These are phyloP conservation scores for Trachelus tabidus DNA, from an alignment of 2,888 invertebrate species.

Conservation along the genomic window DNA sequence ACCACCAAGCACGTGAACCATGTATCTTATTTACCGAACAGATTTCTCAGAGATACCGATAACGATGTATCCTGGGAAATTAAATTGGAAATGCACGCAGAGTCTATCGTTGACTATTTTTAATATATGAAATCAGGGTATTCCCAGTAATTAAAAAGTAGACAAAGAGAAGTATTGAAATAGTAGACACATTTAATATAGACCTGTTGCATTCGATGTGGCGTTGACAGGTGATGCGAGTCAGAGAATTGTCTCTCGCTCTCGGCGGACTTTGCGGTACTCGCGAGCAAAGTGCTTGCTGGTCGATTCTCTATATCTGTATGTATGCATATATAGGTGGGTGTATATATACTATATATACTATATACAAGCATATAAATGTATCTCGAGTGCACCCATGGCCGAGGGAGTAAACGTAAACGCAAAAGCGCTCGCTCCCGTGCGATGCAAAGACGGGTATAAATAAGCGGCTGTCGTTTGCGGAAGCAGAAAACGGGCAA, in stretches of 20 bases:
- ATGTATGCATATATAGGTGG: constrained; percentile 12
- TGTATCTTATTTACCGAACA: not conserved
- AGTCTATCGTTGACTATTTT: not conserved
- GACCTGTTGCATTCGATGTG: constrained; percentile 47
- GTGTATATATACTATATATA: not conserved
- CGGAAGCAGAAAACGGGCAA: constrained; percentile 66
- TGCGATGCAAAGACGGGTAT: constrained; percentile 65
- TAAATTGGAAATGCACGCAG: not conserved
- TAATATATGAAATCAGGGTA: not conserved
- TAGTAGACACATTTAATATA: constrained; percentile 40
- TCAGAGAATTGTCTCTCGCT: constrained; percentile 49
- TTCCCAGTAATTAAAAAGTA: not conserved
- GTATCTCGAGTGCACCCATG: constrained; percentile 15
- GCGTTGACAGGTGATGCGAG: constrained; percentile 57
- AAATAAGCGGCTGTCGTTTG: constrained; percentile 67
- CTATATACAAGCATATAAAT: not conserved
- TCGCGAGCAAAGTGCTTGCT: constrained; percentile 37
- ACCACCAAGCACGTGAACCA: not conserved
- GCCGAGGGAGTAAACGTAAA: constrained; percentile 33
- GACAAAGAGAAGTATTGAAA: too few species aligned
- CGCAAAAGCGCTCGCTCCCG: constrained; percentile 49
- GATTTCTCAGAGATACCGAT: not conserved
- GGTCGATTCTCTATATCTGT: not conserved
- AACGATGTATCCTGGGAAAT: not conserved
- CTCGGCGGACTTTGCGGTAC: constrained; percentile 35